These are phyloP conservation scores for Phytoseiulus persimilis DNA, from an alignment of 2,888 invertebrate genomes.

Conservation along the genomic window DNA sequence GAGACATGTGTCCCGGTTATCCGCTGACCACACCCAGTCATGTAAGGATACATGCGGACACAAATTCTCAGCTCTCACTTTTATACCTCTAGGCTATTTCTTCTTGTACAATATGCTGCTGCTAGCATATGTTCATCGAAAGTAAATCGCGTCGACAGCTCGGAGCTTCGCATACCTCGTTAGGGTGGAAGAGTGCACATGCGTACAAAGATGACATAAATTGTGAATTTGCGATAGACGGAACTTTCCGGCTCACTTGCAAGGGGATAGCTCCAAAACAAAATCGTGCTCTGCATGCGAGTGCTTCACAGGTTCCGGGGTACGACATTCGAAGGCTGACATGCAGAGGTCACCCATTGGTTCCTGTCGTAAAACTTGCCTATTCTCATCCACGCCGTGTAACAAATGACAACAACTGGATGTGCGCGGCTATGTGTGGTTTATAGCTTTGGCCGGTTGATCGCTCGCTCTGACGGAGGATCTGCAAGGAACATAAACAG, in stretches of 20 bases:
- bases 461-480: not conserved
- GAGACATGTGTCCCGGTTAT: not conserved
- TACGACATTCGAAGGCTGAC: not conserved
- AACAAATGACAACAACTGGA: not conserved
- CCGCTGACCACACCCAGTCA: not conserved
- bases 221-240: not conserved
- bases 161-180: not conserved
- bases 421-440: not conserved
- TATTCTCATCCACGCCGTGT: not conserved
- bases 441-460: not conserved
- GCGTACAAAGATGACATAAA: not conserved
- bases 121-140: not conserved
- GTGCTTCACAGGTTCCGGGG: not conserved
- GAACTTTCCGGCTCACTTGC: not conserved
- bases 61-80: not conserved
- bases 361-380: not conserved
- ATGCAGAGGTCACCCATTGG: not conserved
- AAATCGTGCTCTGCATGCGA: not conserved
- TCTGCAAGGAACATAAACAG: not conserved
- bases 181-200: not conserved
- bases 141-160: not conserved
- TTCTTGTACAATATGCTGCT: not conserved
- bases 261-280: not conserved
- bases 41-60: not conserved
- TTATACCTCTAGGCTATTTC: not conserved